Conservation (phyloP, 2,113 vertebrate genomes). For the Platanista minor region DNA sequence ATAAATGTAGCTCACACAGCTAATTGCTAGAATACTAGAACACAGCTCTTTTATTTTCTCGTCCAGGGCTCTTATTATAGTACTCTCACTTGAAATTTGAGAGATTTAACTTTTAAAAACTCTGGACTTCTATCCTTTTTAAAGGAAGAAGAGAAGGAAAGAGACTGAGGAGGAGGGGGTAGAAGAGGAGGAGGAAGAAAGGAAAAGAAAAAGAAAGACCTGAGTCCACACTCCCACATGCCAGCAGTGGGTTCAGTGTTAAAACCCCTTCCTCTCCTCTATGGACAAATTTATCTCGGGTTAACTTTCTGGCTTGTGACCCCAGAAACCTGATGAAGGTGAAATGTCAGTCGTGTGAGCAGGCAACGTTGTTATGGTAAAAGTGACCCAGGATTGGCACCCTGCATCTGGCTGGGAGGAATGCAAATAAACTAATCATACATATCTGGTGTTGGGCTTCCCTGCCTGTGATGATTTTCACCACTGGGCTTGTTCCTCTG, state of each 20-base stretch:
- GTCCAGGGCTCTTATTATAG: background rate
- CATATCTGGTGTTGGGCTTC: background rate
- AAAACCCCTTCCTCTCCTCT: background rate
- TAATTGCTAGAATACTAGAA: background rate
- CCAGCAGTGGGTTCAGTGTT: too few relatives aligned
- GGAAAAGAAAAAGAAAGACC: background rate
- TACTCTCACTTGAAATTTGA: background rate
- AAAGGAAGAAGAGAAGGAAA: background rate
- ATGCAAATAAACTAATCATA: background rate
- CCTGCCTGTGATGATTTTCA: background rate
- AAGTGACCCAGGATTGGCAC: background rate
- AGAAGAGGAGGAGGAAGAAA: background rate
- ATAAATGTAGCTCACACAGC: background rate
- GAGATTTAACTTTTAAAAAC: background rate
- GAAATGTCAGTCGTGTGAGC: background rate
- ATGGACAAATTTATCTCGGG: background rate
- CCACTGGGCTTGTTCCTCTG: background rate
- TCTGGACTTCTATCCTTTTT: background rate
- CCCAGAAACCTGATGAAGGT: background rate
- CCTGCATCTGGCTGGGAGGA: background rate
- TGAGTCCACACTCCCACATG: background rate
- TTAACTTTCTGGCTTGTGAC: background rate
- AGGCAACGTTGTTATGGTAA: background rate
- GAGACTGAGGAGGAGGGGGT: background rate
- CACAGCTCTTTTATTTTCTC: background rate